Evolutionary conservation across 2,888 invertebrate species (phyloP), one percentile per base, ranked within the genome.

Genomic region (Hypomecis punctinalis): DNA sequence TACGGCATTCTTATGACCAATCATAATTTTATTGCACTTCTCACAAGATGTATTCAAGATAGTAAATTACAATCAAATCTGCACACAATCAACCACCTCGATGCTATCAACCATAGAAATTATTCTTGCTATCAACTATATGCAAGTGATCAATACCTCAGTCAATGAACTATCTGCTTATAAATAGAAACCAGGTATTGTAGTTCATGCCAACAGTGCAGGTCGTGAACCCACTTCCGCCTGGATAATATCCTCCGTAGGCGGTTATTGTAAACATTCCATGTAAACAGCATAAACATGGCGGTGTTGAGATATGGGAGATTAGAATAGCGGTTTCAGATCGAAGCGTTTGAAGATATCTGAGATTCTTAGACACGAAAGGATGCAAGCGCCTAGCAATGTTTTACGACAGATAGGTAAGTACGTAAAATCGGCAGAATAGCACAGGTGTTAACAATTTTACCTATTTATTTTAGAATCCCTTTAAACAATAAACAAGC

Each of bases 191-290:
- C 64, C 63, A 72, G 68, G 66, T 66, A 61, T 66, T 57, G 57
- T 61, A 58, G 57, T 39, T 61, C 40, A 40, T 43, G 63, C 49
- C 23, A 10, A 49, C 48, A 42, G 13, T 10, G 9, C 64, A 69
- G 72, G 70, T 72, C 72, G 56, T 68, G 72, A 72, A 70, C 72
- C 52, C 66, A 61, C 66, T 69, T 72, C 72, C 72, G 68, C 67
- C 72, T 72, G 70, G 68, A 59, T 67, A 58, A 57, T 67, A 67
- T 70, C 66, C 52, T 42, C 47, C 40, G 53, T 53, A 54, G 61
- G 61, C 67, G 64, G 63, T 60, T 61, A 65, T 51, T 68, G 70
- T 72, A 72, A 72, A 67, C 70, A 67, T 52, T 48, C 42, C 46
- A 35, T 40, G 53, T 52, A 46, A 57, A 57, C 43, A 37, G 45